Percentiles rank a stretch among this genome's conserved stretches.
Conservation (phyloP, 2,888 invertebrate genomes). For the Myopa testacea region DNA sequence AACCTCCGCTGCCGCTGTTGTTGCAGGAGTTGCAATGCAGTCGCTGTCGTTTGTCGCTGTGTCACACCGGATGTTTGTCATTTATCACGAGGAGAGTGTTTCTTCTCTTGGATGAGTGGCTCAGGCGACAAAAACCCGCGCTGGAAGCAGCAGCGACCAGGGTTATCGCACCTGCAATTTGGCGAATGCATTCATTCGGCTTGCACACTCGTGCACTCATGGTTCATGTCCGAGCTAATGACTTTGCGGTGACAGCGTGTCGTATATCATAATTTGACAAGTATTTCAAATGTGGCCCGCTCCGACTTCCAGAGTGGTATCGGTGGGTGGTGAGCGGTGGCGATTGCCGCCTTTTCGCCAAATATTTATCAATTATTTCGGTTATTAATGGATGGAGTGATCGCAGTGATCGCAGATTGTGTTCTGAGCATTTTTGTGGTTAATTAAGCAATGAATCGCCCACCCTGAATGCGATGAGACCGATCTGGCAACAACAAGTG, state of each 20-base stretch:
- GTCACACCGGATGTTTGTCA: conserved; percentile 29
- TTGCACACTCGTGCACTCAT: neutral
- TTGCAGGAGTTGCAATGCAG: neutral
- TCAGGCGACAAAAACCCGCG: neutral
- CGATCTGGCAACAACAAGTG: conserved; percentile 2
- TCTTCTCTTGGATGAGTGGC: neutral
- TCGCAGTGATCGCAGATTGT: conserved; percentile 6
- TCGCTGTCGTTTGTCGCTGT: neutral
- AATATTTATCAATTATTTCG: conserved; percentile 23
- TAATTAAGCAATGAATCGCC: conserved; percentile 27
- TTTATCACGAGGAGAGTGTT: conserved; percentile 21
- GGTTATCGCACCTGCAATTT: conserved; percentile 33
- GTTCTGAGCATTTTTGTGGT: neutral
- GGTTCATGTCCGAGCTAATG: conserved; percentile 15
- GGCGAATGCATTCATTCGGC: conserved; percentile 15
- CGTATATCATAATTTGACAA: conserved; percentile 29
- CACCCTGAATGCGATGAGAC: neutral
- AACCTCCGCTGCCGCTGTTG: neutral
- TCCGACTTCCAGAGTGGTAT: neutral
- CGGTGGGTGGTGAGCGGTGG: conserved; percentile 12
- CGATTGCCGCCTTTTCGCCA: conserved; percentile 8
- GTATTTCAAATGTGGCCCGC: conserved; percentile 1
- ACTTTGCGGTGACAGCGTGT: conserved; percentile 4
- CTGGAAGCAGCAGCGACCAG: neutral
- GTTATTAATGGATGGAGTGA: conserved; percentile 17